A percentile compares a stretch with the other conserved stretches of the same genome.
These are phyloP conservation scores for Antennarius maculatus DNA, from an alignment of 2,797 vertebrate species.

Conservation along the genomic window DNA sequence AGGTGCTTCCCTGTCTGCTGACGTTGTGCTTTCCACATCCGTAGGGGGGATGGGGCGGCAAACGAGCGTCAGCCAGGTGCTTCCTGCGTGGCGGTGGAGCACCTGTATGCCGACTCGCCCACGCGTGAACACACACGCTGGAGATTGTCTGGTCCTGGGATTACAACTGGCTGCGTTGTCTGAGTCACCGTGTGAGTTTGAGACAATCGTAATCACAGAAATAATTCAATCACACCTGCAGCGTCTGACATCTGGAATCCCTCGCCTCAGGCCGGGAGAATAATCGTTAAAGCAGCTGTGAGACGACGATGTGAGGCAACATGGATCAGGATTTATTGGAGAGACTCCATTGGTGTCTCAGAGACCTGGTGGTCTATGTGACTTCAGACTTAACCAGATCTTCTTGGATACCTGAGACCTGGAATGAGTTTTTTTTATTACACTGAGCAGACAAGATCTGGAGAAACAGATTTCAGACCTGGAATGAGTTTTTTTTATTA, in stretches of 20 bases:
- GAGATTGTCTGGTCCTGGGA: conserved; percentile 56
- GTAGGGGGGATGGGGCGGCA: no score
- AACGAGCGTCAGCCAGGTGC: conserved; percentile 28
- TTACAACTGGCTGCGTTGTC: conserved; percentile 50
- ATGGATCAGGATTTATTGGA: neutral
- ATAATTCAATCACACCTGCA: conserved; percentile 7
- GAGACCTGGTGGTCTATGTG: neutral
- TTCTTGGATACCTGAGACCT: neutral
- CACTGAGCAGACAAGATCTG: no score
- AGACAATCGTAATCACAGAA: conserved; percentile 14
- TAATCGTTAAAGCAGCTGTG: neutral
- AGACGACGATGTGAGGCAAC: neutral
- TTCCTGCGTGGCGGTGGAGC: conserved; percentile 56
- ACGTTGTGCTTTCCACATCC: conserved; percentile 25
- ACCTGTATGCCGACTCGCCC: conserved; percentile 49
- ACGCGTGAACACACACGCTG: conserved; percentile 27
- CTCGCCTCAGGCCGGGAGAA: neutral
- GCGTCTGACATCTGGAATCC: neutral
- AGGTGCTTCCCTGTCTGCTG: conserved; percentile 21
- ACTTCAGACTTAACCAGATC: neutral
- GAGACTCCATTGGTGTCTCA: neutral
- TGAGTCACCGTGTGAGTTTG: conserved; percentile 17
- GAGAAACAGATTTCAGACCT: no score
- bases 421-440: no score
- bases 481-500: neutral